Conservation (phyloP, 2,113 vertebrate species). For the Zosterops hypoxanthus region DNA sequence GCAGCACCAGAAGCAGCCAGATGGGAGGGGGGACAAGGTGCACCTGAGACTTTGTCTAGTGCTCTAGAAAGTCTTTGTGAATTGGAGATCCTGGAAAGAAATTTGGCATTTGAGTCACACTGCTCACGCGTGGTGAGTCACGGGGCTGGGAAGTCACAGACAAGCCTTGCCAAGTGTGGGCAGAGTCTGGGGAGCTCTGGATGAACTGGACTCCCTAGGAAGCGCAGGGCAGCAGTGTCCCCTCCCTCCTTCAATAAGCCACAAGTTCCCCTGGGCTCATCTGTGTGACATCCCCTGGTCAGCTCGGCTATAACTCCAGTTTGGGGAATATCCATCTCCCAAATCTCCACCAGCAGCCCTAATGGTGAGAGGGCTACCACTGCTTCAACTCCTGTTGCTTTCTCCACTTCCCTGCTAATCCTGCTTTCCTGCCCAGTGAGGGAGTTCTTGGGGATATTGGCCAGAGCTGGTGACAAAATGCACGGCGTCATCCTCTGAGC, state of each 20-base stretch:
- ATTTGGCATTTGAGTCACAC: background rate
- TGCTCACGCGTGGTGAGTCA: background rate
- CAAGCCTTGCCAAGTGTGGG: background rate
- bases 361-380: background rate
- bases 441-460: background rate
- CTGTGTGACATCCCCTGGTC: background rate
- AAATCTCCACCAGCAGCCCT: background rate
- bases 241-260: background rate
- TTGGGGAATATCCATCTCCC: background rate
- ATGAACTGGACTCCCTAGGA: background rate
- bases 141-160: background rate
- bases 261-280: background rate
- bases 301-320: background rate
- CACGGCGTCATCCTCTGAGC: fast-evolving
- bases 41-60: background rate
- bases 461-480: background rate
- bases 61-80: background rate
- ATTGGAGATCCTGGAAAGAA: background rate
- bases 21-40: fast-evolving
- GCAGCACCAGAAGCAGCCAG: background rate
- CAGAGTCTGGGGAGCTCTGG: background rate
- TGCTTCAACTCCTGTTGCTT: background rate
- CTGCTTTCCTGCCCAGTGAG: background rate
- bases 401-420: background rate
- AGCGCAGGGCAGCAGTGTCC: background rate